Evolutionary conservation across 2,888 invertebrate species (phyloP).

Genomic region (Mesoligia furuncula): DNA sequence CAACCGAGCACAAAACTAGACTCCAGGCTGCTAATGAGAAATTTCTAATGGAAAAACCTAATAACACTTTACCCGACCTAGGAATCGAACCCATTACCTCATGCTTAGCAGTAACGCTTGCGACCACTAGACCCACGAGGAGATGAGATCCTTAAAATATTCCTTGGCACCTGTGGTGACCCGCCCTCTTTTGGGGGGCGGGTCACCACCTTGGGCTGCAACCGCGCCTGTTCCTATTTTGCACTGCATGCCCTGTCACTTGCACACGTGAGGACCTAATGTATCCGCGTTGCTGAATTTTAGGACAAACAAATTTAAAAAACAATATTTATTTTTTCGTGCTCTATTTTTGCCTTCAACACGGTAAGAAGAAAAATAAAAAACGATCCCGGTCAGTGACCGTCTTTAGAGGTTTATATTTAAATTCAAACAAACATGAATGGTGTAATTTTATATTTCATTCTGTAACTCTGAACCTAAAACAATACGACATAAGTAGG

Average conservation of each 20-base stretch:
- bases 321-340: background rate
- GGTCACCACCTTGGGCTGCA: no score
- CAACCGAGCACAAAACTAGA: no score
- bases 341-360: background rate
- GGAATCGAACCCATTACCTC: no score
- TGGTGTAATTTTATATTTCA: conserved; percentile 57
- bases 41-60: no score
- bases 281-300: background rate
- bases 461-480: conserved; percentile 53
- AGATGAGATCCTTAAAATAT: no score
- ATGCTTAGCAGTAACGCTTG: no score
- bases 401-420: conserved; percentile 12
- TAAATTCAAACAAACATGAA: conserved; percentile 53
- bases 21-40: background rate
- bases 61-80: no score
- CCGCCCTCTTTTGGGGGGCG: no score
- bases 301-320: background rate
- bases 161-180: no score
- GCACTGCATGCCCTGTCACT: background rate
- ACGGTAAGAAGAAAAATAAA: background rate
- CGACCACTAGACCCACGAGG: no score
- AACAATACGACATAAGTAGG: conserved; percentile 42
- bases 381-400: background rate
- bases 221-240: background rate
- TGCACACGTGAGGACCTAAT: background rate